Evolutionary conservation across 1,140 invertebrate species (phyloP).

Genomic region (Ectropis grisescens): DNA sequence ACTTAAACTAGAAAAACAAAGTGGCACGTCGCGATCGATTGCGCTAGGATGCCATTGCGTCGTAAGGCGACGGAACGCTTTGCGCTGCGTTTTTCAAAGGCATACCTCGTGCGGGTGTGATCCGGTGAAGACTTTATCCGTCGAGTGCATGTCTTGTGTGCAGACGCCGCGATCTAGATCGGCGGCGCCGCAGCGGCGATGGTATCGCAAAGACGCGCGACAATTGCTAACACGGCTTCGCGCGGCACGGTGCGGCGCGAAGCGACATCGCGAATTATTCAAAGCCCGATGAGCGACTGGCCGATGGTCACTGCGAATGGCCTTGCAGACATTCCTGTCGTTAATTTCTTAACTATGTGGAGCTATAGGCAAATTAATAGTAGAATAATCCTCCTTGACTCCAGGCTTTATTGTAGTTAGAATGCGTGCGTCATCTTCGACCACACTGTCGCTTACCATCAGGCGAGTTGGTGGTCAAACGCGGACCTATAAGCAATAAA

Average conservation of each 20-base stretch:
- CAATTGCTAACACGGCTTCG: constrained; percentile 47
- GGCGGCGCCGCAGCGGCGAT: constrained; percentile 39
- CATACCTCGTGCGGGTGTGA: constrained; percentile 39
- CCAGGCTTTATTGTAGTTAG: too few species aligned
- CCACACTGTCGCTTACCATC: too few species aligned
- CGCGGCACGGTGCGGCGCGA: constrained; percentile 22
- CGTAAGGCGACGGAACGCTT: constrained; percentile 21
- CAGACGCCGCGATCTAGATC: constrained; percentile 57
- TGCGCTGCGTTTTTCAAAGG: constrained; percentile 38
- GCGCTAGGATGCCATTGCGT: constrained; percentile 49
- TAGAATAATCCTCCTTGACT: too few species aligned
- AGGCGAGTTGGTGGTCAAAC: too few species aligned
- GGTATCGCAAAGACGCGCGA: constrained; percentile 48
- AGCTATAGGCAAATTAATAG: too few species aligned
- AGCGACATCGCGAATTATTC: constrained; percentile 52
- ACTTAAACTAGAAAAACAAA: too few species aligned
- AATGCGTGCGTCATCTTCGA: too few species aligned
- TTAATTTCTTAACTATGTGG: too few species aligned
- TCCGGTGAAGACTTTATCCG: constrained; percentile 57
- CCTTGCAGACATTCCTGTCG: constrained; percentile 40
- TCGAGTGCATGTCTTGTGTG: constrained; percentile 34
- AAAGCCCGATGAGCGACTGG: constrained; percentile 14
- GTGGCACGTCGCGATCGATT: too few species aligned
- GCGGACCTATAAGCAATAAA: too few species aligned
- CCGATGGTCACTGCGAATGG: constrained; percentile 4